Evolutionary conservation across 2,797 vertebrate genomes (phyloP).

Genomic region (Urosaurus nigricauda): DNA sequence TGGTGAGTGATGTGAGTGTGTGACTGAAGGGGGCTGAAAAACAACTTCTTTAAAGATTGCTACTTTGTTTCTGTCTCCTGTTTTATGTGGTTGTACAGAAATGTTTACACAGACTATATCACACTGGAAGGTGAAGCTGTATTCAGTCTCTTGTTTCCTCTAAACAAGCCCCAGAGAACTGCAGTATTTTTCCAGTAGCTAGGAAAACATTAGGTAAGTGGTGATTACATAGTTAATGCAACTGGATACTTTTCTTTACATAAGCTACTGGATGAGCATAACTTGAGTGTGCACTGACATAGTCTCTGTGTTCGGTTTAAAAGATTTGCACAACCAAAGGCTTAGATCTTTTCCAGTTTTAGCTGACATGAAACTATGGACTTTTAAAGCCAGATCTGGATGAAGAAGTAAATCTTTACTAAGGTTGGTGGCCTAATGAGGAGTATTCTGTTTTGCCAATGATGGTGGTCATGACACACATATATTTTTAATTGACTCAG

Average conservation of each 20-base stretch:
- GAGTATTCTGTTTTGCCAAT: no score
- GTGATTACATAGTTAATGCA: background rate
- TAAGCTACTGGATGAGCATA: background rate
- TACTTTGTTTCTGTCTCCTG: background rate
- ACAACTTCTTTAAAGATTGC: background rate
- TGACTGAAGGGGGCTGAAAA: background rate
- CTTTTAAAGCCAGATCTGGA: background rate
- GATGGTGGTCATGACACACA: no score
- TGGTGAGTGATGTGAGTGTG: background rate
- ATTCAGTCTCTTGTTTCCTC: background rate
- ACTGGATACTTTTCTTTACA: background rate
- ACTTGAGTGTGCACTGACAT: background rate
- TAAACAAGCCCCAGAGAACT: background rate
- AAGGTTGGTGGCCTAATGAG: no score
- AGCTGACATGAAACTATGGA: fast-evolving
- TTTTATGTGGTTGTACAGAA: background rate
- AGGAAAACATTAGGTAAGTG: background rate
- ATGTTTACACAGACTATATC: background rate
- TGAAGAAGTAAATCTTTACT: no score
- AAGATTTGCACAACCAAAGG: background rate
- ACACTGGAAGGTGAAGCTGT: background rate
- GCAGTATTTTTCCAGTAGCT: background rate
- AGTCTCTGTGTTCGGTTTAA: background rate
- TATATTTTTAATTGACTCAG: no score
- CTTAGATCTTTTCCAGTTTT: background rate